Evolutionary conservation across 2,797 vertebrate genomes (phyloP).

Genomic region (Myotis myotis): DNA sequence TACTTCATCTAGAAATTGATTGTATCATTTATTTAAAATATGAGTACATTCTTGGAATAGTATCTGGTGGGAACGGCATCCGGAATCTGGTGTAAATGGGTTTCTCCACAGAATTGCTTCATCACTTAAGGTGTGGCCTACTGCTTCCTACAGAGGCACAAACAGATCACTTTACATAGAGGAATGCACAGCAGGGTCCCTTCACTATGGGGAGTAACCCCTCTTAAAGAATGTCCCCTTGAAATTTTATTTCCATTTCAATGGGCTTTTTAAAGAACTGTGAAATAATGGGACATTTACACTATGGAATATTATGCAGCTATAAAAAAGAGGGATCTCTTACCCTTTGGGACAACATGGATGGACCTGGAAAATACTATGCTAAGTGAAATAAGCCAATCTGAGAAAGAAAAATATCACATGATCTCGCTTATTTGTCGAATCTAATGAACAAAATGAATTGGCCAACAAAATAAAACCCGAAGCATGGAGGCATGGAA

Average conservation of each 20-base stretch:
- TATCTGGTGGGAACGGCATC: neutral
- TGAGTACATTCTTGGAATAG: constrained; percentile 44
- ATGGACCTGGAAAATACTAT: no score
- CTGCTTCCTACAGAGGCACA: neutral
- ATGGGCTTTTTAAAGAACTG: neutral
- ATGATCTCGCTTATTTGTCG: no score
- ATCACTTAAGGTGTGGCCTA: neutral
- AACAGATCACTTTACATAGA: neutral
- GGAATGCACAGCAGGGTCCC: neutral
- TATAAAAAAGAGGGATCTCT: no score
- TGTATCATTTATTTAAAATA: constrained; percentile 63
- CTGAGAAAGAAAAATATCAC: no score
- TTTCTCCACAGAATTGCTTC: constrained; percentile 37
- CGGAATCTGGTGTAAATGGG: neutral
- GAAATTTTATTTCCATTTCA: neutral
- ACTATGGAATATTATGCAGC: no score
- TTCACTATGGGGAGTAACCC: neutral
- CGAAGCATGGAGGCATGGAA: no score
- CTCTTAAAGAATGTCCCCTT: neutral
- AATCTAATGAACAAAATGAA: no score
- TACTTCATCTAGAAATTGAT: constrained; percentile 43
- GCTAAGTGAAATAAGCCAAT: no score
- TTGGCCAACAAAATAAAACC: no score
- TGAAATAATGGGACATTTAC: neutral
- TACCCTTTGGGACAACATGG: no score